Conservation (phyloP, 2,797 vertebrate species). For the Salmo trutta region DNA sequence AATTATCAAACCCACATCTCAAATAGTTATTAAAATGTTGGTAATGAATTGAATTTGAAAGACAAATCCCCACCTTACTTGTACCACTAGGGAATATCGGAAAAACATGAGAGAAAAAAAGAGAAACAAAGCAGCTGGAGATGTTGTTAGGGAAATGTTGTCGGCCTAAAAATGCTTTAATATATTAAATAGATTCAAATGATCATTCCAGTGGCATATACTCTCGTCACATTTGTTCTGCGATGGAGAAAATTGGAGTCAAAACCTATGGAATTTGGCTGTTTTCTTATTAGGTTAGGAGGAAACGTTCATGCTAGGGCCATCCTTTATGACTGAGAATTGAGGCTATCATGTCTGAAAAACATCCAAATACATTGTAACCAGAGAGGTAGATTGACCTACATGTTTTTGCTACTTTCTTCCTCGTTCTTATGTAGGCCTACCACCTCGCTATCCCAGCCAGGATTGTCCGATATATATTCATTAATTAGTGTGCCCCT, state of each 20-base stretch:
- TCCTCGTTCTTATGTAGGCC: neutral
- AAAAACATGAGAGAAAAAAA: neutral
- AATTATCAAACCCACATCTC: neutral
- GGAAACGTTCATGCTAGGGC: neutral
- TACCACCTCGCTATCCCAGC: neutral
- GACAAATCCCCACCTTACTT: neutral
- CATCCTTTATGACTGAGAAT: neutral
- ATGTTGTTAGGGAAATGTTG: neutral
- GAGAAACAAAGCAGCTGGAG: neutral
- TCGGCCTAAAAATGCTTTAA: neutral
- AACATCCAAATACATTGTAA: neutral
- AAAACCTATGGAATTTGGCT: neutral
- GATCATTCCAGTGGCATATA: neutral
- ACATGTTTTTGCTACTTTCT: neutral
- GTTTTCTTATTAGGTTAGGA: neutral
- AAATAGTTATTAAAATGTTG: neutral
- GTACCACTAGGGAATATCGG: neutral
- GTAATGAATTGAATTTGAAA: neutral
- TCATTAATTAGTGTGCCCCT: slow-evolving; percentile 33
- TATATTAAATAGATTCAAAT: neutral
- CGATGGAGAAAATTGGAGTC: neutral
- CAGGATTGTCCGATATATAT: neutral
- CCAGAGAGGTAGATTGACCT: neutral
- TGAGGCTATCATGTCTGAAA: neutral
- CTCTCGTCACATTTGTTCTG: neutral